phyloP scores from a whole-genome alignment of 2,113 vertebrate genomes.

The Phocoena sinus region DNA sequence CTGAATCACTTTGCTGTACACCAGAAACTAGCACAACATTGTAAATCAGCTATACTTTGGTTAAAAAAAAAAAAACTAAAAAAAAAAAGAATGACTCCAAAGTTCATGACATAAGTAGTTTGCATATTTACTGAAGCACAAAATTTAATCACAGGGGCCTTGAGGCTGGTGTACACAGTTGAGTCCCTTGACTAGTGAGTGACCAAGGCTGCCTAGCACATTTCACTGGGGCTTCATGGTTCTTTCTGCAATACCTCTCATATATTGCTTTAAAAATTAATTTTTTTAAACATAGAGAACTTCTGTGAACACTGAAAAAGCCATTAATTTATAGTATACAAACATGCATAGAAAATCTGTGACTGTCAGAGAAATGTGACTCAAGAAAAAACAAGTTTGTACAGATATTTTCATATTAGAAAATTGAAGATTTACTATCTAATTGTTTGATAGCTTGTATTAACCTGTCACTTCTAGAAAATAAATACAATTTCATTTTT shows the following conservation, averaged over 20 bases:
- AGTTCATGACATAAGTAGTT: not conserved
- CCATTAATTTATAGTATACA: not conserved
- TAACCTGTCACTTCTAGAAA: constrained; percentile 10
- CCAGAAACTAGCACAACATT: not conserved
- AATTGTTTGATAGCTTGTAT: not conserved
- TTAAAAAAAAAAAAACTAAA: not conserved
- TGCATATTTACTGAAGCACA: constrained; percentile 7
- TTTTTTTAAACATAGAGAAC: not conserved
- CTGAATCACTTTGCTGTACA: not conserved
- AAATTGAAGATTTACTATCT: not conserved
- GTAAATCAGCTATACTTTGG: not conserved
- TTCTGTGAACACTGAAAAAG: not conserved
- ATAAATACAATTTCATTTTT: not conserved
- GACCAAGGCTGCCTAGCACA: not conserved
- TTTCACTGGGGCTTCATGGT: not conserved
- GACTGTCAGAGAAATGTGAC: not conserved
- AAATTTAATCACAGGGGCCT: not conserved
- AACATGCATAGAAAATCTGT: not conserved
- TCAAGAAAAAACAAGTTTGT: not conserved
- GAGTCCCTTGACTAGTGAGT: not conserved
- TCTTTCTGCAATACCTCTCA: not conserved
- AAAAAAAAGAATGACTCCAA: not conserved
- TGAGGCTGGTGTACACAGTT: not conserved
- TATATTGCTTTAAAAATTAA: not conserved
- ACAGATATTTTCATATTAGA: not conserved